Evolutionary conservation across 2,797 vertebrate genomes (phyloP).

Genomic region (Parauchenoglanis punctatus): DNA sequence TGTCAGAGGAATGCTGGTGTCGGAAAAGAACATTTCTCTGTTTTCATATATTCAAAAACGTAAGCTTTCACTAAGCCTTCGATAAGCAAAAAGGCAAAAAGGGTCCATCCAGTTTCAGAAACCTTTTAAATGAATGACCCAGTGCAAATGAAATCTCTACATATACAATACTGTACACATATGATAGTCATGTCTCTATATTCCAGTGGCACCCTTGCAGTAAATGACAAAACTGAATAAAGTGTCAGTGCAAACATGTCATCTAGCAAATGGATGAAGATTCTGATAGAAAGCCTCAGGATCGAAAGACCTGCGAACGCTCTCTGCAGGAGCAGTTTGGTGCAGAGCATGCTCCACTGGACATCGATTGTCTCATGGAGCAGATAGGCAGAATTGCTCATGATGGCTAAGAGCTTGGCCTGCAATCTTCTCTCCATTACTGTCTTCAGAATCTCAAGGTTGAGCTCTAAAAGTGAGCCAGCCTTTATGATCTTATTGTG

Average conservation of each 20-base stretch:
- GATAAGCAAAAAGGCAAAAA: neutral
- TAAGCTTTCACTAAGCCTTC: neutral
- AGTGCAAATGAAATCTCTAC: neutral
- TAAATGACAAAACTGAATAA: neutral
- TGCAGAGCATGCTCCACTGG: neutral
- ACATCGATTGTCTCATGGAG: slow-evolving; percentile 33
- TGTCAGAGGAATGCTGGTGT: neutral
- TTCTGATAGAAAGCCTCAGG: neutral
- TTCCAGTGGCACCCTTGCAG: neutral
- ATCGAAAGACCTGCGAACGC: neutral
- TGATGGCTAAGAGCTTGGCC: slow-evolving; percentile 14
- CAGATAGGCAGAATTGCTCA: neutral
- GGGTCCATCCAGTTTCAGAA: neutral
- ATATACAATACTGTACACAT: neutral
- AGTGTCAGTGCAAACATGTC: neutral
- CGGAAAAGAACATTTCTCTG: neutral
- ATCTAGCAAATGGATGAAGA: neutral
- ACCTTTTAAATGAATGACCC: neutral
- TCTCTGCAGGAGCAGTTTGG: neutral
- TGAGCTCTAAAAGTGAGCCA: neutral
- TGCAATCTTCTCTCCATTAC: slow-evolving; percentile 21
- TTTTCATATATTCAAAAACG: neutral
- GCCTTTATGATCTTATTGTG: neutral
- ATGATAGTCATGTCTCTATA: neutral
- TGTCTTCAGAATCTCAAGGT: neutral